phyloP scores from a whole-genome alignment of 2,113 vertebrate genomes.

The Apus apus region DNA sequence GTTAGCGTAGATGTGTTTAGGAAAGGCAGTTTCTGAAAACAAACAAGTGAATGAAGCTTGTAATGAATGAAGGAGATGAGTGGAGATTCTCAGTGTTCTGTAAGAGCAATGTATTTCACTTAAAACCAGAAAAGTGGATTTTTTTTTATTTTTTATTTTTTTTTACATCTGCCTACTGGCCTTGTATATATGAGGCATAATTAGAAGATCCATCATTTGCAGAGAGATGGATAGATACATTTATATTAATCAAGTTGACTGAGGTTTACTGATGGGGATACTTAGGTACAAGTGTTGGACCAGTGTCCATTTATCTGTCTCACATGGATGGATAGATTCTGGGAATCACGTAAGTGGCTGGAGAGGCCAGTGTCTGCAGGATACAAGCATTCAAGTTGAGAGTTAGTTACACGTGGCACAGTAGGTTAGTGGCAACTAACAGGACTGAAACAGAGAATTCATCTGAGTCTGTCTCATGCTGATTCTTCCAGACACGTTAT shows the following conservation, averaged over 20 bases:
- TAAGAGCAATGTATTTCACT: not conserved
- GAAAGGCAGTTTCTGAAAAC: not conserved
- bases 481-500: accelerated
- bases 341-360: accelerated
- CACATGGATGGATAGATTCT: not conserved
- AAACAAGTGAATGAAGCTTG: not conserved
- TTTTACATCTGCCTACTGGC: not conserved
- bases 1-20: not conserved
- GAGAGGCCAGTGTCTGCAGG: not conserved
- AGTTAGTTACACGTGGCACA: not conserved
- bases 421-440: not conserved
- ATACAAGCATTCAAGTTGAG: accelerated
- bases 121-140: not conserved
- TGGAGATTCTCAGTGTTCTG: not conserved
- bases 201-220: not conserved
- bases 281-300: not conserved
- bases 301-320: not conserved
- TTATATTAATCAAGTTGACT: not conserved
- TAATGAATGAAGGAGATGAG: not conserved
- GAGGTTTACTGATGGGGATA: not conserved
- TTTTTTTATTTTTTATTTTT: accelerated
- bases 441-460: not conserved
- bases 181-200: not conserved
- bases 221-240: not conserved
- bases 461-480: accelerated